Conservation (phyloP, 2,797 vertebrate species). For the Erithacus rubecula region DNA sequence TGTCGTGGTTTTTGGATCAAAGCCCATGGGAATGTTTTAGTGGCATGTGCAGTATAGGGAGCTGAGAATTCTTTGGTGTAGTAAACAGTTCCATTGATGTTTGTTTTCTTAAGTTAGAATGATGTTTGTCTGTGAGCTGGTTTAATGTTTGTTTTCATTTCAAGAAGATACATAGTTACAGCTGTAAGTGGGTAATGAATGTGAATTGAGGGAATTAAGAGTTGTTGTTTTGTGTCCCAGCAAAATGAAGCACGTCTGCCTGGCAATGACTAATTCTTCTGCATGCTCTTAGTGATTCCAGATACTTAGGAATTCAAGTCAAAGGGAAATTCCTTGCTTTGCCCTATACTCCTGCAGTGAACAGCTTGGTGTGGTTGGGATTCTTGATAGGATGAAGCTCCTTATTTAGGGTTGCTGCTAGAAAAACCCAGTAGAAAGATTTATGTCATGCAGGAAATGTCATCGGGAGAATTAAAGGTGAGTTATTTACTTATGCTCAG, state of each 20-base stretch:
- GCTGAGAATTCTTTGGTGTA: not conserved
- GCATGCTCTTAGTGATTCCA: not conserved
- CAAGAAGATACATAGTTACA: not conserved
- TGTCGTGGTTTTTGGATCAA: not conserved
- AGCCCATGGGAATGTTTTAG: not conserved
- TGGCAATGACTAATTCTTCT: not conserved
- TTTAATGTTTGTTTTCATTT: not conserved
- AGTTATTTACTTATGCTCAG: not conserved
- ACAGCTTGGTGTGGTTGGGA: not conserved
- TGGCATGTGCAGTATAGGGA: not conserved
- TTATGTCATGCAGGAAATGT: not conserved
- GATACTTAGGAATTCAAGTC: not conserved
- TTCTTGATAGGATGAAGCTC: not conserved
- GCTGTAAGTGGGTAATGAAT: not conserved
- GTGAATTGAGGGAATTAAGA: not conserved
- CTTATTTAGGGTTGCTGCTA: not conserved
- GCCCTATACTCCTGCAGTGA: not conserved
- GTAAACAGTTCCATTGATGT: not conserved
- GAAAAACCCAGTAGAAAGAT: not conserved
- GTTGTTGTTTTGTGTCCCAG: not conserved
- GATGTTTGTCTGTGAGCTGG: not conserved
- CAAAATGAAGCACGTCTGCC: not conserved
- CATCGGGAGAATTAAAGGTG: not conserved
- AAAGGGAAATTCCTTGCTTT: not conserved
- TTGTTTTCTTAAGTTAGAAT: not conserved